Evolutionary conservation across 2,113 vertebrate species (phyloP).

Genomic region (Phalacrocorax carbo): DNA sequence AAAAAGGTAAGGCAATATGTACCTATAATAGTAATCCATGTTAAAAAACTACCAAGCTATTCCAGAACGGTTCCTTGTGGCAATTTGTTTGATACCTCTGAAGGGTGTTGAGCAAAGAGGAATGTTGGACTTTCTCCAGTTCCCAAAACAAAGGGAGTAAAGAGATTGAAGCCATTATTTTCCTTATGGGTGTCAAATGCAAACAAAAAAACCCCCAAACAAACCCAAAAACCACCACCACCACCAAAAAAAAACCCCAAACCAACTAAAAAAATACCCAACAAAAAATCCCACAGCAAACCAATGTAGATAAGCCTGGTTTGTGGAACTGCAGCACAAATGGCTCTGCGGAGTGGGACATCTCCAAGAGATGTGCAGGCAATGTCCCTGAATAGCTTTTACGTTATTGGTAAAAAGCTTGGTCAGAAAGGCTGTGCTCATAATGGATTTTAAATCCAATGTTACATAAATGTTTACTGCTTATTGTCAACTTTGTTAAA

Average conservation of each 20-base stretch:
- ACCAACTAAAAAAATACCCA: too few relatives aligned
- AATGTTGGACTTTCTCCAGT: background rate
- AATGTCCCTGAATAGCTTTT: background rate
- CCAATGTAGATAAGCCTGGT: background rate
- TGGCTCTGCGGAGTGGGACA: background rate
- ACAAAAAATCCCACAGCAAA: background rate
- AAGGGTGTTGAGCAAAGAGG: background rate
- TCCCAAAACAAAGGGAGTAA: background rate
- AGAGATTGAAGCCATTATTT: background rate
- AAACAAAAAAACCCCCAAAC: too few relatives aligned
- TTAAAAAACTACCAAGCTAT: background rate
- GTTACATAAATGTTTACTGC: background rate
- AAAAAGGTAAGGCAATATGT: background rate
- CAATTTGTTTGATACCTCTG: background rate
- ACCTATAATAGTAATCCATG: background rate
- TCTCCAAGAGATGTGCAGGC: background rate
- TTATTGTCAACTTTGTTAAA: background rate
- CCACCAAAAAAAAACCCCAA: background rate
- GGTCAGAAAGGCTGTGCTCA: background rate
- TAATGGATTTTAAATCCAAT: background rate
- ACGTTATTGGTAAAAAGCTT: background rate
- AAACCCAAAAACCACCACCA: too few relatives aligned
- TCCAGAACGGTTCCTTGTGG: background rate
- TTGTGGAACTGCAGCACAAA: background rate
- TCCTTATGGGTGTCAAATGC: background rate